phyloP scores from a whole-genome alignment of 92 coral and sea anemone species.

The Epizoanthus scotinus region DNA sequence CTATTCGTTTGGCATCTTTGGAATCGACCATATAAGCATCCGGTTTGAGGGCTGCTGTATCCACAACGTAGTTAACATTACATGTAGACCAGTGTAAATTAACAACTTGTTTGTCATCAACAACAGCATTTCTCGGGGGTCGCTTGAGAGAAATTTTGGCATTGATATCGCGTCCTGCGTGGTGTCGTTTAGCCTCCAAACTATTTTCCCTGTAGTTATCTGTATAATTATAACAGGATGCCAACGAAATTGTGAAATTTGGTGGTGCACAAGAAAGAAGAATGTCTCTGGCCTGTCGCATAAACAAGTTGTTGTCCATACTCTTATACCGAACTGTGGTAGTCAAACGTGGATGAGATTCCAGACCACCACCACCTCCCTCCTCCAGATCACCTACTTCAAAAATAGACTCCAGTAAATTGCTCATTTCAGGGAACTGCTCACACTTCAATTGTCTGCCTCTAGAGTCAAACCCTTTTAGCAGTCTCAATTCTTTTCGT shows the following conservation, averaged over 20 bases:
- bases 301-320: constrained; percentile 19
- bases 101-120: too few species aligned
- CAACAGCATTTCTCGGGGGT: too few species aligned
- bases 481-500: constrained; percentile 27
- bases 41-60: too few species aligned
- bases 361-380: constrained; percentile 44
- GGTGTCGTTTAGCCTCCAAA: constrained; percentile 40
- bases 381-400: constrained; percentile 43
- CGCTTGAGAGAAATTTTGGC: too few species aligned
- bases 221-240: constrained; percentile 37
- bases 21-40: too few species aligned
- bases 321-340: constrained; percentile 25
- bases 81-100: too few species aligned
- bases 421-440: constrained; percentile 52
- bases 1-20: too few species aligned
- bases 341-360: constrained; percentile 31
- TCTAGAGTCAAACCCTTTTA: constrained; percentile 41
- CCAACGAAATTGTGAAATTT: constrained; percentile 18
- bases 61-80: too few species aligned
- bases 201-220: constrained; percentile 32
- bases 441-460: constrained; percentile 53
- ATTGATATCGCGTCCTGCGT: constrained; percentile 20
- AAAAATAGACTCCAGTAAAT: constrained; percentile 49
- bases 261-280: not conserved
- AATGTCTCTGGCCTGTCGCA: constrained; percentile 33